Percentiles rank a stretch among this genome's conserved stretches.
These are phyloP conservation scores for Atta cephalotes DNA, from an alignment of 1,140 invertebrate genomes.

Conservation along the genomic window DNA sequence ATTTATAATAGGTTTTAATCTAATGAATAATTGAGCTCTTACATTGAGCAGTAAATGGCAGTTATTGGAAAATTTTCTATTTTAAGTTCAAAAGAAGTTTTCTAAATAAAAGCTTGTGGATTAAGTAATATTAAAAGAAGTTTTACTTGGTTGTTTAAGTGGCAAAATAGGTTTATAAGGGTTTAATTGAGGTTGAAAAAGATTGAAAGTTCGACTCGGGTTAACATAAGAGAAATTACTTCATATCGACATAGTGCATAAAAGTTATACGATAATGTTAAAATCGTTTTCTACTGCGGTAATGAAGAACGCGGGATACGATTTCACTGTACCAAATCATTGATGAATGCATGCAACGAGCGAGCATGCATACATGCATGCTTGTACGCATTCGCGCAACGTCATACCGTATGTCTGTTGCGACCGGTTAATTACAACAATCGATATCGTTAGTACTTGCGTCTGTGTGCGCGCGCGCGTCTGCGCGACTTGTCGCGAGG, in stretches of 20 bases:
- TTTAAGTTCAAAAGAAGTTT: no score
- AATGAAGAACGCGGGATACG: slow-evolving; percentile 3
- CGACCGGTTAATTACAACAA: slow-evolving; percentile 75
- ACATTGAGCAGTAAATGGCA: no score
- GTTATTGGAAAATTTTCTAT: no score
- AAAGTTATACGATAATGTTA: slow-evolving; percentile 3
- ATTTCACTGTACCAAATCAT: slow-evolving; percentile 41
- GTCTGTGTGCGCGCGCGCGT: slow-evolving; percentile 34
- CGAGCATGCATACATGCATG: slow-evolving; percentile 55
- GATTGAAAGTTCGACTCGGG: no score
- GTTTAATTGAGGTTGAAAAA: no score
- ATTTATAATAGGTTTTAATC: no score
- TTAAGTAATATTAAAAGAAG: no score
- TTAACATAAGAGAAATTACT: neutral
- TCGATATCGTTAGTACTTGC: slow-evolving; percentile 73
- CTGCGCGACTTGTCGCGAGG: slow-evolving; percentile 48
- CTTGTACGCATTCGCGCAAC: slow-evolving; percentile 60
- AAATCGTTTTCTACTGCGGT: neutral
- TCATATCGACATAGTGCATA: neutral
- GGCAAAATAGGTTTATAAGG: no score
- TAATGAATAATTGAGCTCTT: no score
- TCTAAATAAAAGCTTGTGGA: no score
- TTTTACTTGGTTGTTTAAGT: no score
- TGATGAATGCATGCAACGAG: slow-evolving; percentile 42
- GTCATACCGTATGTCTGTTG: slow-evolving; percentile 56